Evolutionary conservation across 2,888 invertebrate species (phyloP), one percentile per base, ranked within the genome.

Genomic region (Cosmia pyralina): DNA sequence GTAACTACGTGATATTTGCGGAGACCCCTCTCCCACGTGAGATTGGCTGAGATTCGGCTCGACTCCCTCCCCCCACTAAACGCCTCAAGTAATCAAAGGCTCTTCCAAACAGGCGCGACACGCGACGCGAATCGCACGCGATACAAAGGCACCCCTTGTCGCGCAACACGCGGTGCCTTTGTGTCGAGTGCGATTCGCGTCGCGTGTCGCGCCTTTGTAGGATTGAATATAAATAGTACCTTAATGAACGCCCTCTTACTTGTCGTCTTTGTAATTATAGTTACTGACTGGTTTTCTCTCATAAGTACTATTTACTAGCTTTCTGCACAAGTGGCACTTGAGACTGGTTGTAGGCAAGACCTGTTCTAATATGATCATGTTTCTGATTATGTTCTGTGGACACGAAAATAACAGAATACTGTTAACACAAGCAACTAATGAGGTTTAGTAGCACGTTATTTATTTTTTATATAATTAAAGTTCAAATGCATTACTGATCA

Each of bases 261-360:
- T n/a, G 46, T 60, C 38, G 28, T 46, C 15, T 60, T 34, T 55
- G n/a, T 65, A 65, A 52, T 38, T 68, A 55, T 15, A 64, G 50
- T 62, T 28, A 19, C 46, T 1, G 65, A 57, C 79, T 58, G 28
- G 79, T 79, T 79, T 79, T 74, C 79, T 79, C 58, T 55, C 48
- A 3, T 63, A 6, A 7, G 57, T 53, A 62, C 41, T 34, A 46
- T 48, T 41, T 41, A 48, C 60, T 34, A 69, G 50, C 76, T 79
- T 80, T 80, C 81, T 75, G 67, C 34, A 48, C 19, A 55, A 34
- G 69, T 53, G 13, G 28, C 6, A 17, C 59, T 53, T 19, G 7
- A 70, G 38, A 64, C 69, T 34, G 55, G 66, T 67, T 52, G 52
- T 15, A 44, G 13, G 1, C n/a, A 17, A 58, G 55, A 57, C 65